Evolutionary conservation across 2,888 invertebrate species (phyloP), one percentile per base, ranked within the genome.

Genomic region (Lycaena phlaeas): DNA sequence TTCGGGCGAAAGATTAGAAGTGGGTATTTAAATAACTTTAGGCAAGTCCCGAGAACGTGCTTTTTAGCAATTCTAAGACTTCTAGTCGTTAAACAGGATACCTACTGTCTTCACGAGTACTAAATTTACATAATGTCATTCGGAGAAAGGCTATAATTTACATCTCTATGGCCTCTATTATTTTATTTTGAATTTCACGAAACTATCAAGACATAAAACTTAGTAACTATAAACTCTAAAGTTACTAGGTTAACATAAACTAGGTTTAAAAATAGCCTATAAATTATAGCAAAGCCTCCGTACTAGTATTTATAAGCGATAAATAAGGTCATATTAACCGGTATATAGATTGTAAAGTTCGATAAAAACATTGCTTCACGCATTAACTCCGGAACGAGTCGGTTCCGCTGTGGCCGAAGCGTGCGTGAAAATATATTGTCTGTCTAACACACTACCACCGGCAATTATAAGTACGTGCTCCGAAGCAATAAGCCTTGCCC

Each of bases 361-460:
- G 39, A 40, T 40, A 40, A 31, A 40, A 40, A 31, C 31, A 29
- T 38, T 28, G 39, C 30, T 46, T 48, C 48, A 56, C 57, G 55
- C 57, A 60, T 54, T 52, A 57, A 59, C 56, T 52, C 60, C 67
- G 67, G 69, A 72, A 64, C 57, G 42, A 44, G 27, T 41, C 42
- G 46, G 59, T 59, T 61, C 61, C 64, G 61, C 56, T 57, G 52
- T 62, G 64, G 71, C 71, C 66, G 66, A 66, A 68, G 64, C 66
- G 74, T 84, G 82, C 81, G 82, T 81, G 78, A 72, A 77, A 68
- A 76, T 78, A 76, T 77, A 81, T 78, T 78, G 76, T 76, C 78
- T 65, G 58, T 76, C 78, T 76, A 67, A 57, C 52, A 56, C 52
- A 53, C 52, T 48, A 58, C 61, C 59, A 60, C 53, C 26, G 55